Conservation (phyloP, 2,797 vertebrate genomes). For the Melanotaenia trifasciata region DNA sequence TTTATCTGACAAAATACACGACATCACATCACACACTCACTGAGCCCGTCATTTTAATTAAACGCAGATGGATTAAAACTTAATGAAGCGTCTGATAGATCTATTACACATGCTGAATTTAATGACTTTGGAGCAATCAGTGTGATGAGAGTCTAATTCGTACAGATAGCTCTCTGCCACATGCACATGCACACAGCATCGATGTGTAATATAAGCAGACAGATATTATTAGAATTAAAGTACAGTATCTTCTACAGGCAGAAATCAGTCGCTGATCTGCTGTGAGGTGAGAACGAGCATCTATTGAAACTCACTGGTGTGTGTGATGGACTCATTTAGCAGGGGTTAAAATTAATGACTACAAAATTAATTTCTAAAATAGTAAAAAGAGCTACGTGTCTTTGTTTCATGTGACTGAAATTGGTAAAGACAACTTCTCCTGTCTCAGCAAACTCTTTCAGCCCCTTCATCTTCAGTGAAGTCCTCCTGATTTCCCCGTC, state of each 20-base stretch:
- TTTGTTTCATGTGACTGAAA: conserved; percentile 24
- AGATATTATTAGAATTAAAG: conserved; percentile 48
- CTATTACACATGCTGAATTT: conserved; percentile 46
- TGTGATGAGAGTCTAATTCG: conserved; percentile 38
- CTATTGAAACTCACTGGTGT: conserved; percentile 48
- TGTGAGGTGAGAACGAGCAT: conserved; percentile 18
- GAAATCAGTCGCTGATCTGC: conserved; percentile 27
- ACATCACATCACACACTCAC: conserved; percentile 38
- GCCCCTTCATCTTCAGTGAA: not conserved
- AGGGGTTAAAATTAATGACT: conserved; percentile 43
- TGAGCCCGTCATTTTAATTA: conserved; percentile 44
- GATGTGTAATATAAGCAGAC: conserved; percentile 42
- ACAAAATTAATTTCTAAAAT: conserved; percentile 23
- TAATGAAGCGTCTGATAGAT: conserved; percentile 56
- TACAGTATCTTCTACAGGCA: conserved; percentile 38
- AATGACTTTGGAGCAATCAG: conserved; percentile 42
- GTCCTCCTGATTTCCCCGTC: not conserved
- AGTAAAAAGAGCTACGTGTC: conserved; percentile 17
- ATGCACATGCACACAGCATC: conserved; percentile 22
- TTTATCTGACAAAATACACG: conserved; percentile 40
- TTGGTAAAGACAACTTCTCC: conserved; percentile 9
- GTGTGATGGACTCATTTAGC: conserved; percentile 63
- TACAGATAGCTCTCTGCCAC: conserved; percentile 26
- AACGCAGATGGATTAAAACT: conserved; percentile 53
- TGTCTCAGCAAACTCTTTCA: not conserved